These are phyloP conservation scores for Cyphomyrmex costatus DNA, from an alignment of 1,140 invertebrate species.

Conservation along the genomic window DNA sequence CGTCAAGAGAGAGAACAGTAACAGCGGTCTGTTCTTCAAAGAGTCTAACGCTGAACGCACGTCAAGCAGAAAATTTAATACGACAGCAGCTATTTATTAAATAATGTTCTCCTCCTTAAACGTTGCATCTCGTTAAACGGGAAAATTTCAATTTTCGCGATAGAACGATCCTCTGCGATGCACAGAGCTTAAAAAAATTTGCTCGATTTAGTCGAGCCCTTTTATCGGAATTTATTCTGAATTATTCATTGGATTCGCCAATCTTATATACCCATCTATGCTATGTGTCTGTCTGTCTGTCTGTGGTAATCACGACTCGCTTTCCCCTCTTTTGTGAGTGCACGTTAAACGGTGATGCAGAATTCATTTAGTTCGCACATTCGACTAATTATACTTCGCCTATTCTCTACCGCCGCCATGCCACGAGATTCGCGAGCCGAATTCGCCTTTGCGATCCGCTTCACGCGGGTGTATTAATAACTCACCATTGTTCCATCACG, in stretches of 20 bases:
- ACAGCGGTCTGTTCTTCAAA: constrained; percentile 26
- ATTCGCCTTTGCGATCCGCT: constrained; percentile 12
- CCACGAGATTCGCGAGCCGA: not conserved
- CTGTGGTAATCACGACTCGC: constrained; percentile 17
- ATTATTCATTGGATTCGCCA: constrained; percentile 44
- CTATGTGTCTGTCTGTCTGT: not conserved
- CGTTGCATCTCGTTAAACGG: constrained; percentile 11
- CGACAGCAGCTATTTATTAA: constrained; percentile 23
- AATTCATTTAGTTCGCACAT: constrained; percentile 58
- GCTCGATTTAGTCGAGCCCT: not conserved
- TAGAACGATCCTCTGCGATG: not conserved
- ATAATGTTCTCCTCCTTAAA: not conserved
- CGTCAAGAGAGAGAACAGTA: not conserved
- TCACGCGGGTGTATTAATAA: constrained; percentile 54
- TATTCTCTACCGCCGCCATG: constrained; percentile 8
- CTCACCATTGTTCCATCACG: constrained; percentile 37
- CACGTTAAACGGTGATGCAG: constrained; percentile 53
- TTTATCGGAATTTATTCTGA: constrained; percentile 23
- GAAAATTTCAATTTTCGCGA: constrained; percentile 1
- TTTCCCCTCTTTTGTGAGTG: constrained; percentile 19
- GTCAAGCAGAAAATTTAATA: constrained; percentile 18
- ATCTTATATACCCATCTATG: not conserved
- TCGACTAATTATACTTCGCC: constrained; percentile 58
- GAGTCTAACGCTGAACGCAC: constrained; percentile 7
- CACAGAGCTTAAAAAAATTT: not conserved